These are phyloP conservation scores for Pentamera pediparva DNA, from an alignment of 53 echinoderm and acorn worm species.

Conservation along the genomic window DNA sequence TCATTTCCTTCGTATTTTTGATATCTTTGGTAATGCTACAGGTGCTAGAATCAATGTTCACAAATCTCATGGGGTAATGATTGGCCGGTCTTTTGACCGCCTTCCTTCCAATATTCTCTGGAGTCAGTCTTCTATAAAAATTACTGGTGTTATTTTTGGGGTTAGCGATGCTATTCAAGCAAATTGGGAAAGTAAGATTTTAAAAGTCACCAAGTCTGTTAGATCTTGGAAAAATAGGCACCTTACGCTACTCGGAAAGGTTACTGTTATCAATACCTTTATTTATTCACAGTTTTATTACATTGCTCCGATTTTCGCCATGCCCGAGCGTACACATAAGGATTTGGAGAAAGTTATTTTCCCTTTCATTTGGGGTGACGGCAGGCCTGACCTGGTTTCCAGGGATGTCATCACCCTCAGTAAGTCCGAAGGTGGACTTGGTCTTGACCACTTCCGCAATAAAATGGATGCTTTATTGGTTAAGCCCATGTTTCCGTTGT, in stretches of 20 bases:
- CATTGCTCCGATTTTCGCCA: conserved; percentile 6
- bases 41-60: conserved; percentile 24
- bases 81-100: neutral
- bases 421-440: conserved; percentile 12
- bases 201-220: neutral
- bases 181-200: neutral
- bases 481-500: neutral
- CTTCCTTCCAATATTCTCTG: conserved; percentile 10
- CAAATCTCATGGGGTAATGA: neutral
- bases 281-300: conserved; percentile 34
- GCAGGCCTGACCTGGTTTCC: conserved; percentile 14
- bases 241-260: conserved; percentile 23
- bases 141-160: conserved; percentile 37
- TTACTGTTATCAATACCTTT: conserved; percentile 3
- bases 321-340: neutral
- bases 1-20: too few species aligned
- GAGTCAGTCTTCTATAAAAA: conserved; percentile 12
- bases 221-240: conserved; percentile 17
- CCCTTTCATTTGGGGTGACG: conserved; percentile 13
- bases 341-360: neutral
- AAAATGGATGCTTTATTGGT: conserved; percentile 21
- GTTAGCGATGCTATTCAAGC: neutral
- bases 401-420: neutral
- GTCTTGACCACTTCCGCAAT: neutral
- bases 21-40: too few species aligned